These are phyloP conservation scores for Corythaixoides concolor DNA, from an alignment of 2,113 vertebrate species.

Conservation along the genomic window DNA sequence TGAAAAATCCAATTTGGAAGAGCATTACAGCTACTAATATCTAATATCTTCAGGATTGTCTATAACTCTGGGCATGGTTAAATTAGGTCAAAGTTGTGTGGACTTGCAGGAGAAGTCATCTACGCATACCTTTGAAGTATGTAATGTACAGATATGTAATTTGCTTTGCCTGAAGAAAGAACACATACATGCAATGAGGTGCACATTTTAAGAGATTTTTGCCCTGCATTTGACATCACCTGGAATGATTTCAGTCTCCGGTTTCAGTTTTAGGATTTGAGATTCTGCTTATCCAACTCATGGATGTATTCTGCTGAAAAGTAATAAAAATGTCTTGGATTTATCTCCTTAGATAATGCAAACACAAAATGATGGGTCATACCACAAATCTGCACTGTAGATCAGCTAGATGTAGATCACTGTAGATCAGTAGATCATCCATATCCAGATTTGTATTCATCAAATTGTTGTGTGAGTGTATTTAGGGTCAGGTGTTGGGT, in stretches of 20 bases:
- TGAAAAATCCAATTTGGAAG: neutral
- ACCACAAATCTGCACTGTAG: neutral
- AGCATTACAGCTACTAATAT: neutral
- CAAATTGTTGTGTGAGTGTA: neutral
- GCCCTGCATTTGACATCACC: neutral
- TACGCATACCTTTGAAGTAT: neutral
- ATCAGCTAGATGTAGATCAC: neutral
- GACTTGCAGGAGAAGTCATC: neutral
- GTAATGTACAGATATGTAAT: neutral
- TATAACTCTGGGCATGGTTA: neutral
- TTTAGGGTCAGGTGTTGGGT: neutral
- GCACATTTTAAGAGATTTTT: neutral
- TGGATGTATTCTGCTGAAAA: neutral
- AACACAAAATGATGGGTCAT: neutral
- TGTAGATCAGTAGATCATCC: neutral
- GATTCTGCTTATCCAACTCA: neutral
- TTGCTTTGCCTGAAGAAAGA: neutral
- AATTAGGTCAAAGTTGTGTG: neutral
- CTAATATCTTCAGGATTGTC: neutral
- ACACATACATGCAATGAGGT: neutral
- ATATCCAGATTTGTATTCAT: neutral
- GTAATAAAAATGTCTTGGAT: neutral
- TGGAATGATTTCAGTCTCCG: fast-evolving
- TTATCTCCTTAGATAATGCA: neutral
- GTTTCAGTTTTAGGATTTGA: neutral